phyloP scores from a whole-genome alignment of 1,140 invertebrate genomes.

The Leptonema lineaticorne region DNA sequence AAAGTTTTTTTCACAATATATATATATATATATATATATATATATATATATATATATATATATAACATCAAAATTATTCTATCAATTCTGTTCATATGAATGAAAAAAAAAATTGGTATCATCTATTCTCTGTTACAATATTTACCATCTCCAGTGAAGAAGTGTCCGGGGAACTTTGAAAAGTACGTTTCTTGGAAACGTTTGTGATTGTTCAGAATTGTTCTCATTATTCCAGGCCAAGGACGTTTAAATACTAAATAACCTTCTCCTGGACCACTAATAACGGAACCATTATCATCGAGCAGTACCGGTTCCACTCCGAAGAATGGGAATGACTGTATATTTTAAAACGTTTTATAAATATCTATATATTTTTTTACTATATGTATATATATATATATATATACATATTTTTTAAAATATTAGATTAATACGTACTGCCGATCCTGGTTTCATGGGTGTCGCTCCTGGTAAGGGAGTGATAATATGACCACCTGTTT shows the following conservation, averaged over 20 bases:
- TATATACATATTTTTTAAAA: background rate
- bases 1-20: too few species aligned
- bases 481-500: slow-evolving; percentile 94
- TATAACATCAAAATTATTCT: too few species aligned
- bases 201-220: slow-evolving; percentile 88
- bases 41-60: too few species aligned
- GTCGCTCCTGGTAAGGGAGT: slow-evolving; percentile 93
- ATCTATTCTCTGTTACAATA: background rate
- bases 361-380: background rate
- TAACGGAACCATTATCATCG: slow-evolving; percentile 83
- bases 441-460: slow-evolving; percentile 95
- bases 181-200: slow-evolving; percentile 95
- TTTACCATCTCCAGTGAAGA: slow-evolving; percentile 96
- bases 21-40: too few species aligned
- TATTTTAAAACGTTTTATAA: slow-evolving; percentile 12
- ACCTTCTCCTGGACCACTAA: slow-evolving; percentile 88
- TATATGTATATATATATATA: background rate
- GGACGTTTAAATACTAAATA: slow-evolving; percentile 91
- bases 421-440: slow-evolving; percentile 61
- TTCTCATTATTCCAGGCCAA: slow-evolving; percentile 98
- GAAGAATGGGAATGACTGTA: slow-evolving; percentile 94
- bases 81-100: too few species aligned
- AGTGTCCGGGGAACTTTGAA: slow-evolving; percentile 92
- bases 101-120: too few species aligned
- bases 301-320: slow-evolving; percentile 87